Conservation (phyloP, 2,797 vertebrate genomes). For the Notolabrus celidotus region DNA sequence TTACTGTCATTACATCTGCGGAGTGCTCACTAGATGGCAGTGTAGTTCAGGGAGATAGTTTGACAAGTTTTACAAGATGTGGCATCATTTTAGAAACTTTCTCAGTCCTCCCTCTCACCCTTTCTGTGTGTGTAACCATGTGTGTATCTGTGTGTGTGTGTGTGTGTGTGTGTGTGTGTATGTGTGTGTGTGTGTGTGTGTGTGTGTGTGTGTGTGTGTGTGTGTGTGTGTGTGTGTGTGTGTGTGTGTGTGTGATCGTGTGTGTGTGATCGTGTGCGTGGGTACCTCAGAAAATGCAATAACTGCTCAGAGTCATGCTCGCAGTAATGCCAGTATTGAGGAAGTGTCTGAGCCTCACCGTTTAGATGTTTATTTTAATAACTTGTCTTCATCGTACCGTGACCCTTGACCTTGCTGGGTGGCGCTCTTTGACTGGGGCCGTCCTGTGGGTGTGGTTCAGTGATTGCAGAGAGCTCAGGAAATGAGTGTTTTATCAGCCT, state of each 20-base stretch:
- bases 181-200: no score
- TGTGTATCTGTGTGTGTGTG: background rate
- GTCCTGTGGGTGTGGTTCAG: slow-evolving; percentile 72
- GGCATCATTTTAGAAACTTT: slow-evolving; percentile 59
- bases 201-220: background rate
- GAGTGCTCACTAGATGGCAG: slow-evolving; percentile 81
- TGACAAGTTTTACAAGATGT: slow-evolving; percentile 52
- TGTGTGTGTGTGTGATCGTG: background rate
- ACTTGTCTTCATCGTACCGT: slow-evolving; percentile 25
- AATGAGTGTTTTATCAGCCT: slow-evolving; percentile 84
- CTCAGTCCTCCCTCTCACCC: slow-evolving; percentile 1
- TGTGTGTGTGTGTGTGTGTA: background rate
- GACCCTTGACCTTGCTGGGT: slow-evolving; percentile 65
- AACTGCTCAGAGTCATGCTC: slow-evolving; percentile 23
- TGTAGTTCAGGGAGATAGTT: slow-evolving; percentile 66
- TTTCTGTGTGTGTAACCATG: slow-evolving; percentile 1
- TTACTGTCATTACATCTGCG: slow-evolving; percentile 47
- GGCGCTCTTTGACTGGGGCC: slow-evolving; percentile 46
- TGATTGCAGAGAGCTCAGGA: slow-evolving; percentile 73
- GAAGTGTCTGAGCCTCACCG: slow-evolving; percentile 20
- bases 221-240: background rate
- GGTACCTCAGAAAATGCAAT: slow-evolving; percentile 25
- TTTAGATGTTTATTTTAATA: slow-evolving; percentile 66
- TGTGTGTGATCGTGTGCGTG: no score
- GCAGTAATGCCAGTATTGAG: slow-evolving; percentile 2